Percentiles rank a stretch among this genome's conserved stretches.
These are phyloP conservation scores for Yoshiicerus persimilis DNA, from an alignment of 1,140 invertebrate genomes.

Conservation along the genomic window DNA sequence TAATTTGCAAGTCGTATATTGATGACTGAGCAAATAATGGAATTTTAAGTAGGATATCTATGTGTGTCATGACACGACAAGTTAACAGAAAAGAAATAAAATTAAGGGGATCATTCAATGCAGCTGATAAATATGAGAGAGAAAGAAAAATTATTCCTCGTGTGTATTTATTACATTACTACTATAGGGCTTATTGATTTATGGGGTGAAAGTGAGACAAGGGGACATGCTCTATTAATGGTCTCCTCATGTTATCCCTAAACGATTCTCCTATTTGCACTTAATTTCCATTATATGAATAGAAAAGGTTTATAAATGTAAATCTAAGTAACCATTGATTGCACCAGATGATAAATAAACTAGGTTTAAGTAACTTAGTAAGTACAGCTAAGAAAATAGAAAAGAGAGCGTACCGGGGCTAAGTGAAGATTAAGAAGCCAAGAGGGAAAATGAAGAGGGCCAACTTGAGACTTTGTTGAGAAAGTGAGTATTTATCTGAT, in stretches of 20 bases:
- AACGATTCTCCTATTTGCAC: background rate
- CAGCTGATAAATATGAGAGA: background rate
- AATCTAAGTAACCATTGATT: background rate
- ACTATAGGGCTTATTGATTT: background rate
- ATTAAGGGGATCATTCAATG: background rate
- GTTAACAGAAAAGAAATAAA: background rate
- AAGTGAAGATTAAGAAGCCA: background rate
- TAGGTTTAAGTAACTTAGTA: too few relatives aligned
- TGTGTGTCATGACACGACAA: background rate
- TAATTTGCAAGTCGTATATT: background rate
- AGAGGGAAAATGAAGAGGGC: background rate
- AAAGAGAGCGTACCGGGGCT: slow-evolving; percentile 2
- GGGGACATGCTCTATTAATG: background rate
- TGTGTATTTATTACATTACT: background rate
- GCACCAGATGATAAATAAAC: too few relatives aligned
- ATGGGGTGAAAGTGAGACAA: slow-evolving; percentile 18
- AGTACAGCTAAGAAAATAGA: background rate
- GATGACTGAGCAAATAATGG: background rate
- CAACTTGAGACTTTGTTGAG: background rate
- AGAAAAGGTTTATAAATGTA: background rate
- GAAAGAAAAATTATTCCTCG: background rate
- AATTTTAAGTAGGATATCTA: background rate
- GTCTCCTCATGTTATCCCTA: background rate
- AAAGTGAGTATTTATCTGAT: background rate
- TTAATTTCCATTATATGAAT: background rate